Evolutionary conservation across 2,113 vertebrate genomes (phyloP), one percentile per base, ranked within the genome.

Genomic region (Nannospalax galili): DNA sequence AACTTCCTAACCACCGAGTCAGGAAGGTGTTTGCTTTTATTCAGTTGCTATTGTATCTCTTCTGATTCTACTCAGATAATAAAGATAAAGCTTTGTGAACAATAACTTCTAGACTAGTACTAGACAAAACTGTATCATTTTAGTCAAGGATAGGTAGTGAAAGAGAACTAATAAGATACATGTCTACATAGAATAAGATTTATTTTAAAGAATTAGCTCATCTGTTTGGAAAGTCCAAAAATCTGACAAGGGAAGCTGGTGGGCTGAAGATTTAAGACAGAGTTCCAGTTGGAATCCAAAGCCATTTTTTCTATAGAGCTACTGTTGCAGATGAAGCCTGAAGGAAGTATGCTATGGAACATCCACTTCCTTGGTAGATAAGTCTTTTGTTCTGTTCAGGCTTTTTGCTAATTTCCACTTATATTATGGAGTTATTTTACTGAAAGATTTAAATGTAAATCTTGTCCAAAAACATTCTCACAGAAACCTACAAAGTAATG

Each of bases 381-480:
- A 91, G 32, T 6, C 7, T 74, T 77, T 78, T n/a, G 20, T 35
- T 73, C 45, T 30, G 6, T 35, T 86, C 19, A 19, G 19, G 1
- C 28, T 48, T 84, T 88, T 17, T 79, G 3, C 42, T 85, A 17
- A 72, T 5, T 87, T 42, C 26, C 17, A 37, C 0, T 32, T 10
- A 67, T 17, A 15, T 67, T 32, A 40, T 28, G 40, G 32, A 69
- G 42, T 24, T 72, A 42, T 32, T 80, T 62, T 84, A 40, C 32
- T 65, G n/a, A 78, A 80, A 80, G 26, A 77, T 91, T 91, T 88
- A 84, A 91, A 32, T 37, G 52, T 37, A 88, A 70, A 86, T 70
- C 17, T 86, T 32, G 74, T 30, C 48, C 24, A 26, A 62, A 84
- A 64, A 32, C 28, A 48, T 15, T 7, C 2, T 75, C 32, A 42